Base-by-base conservation (phyloP, 2,888 invertebrate species). In the Chouioia cunea region DNA sequence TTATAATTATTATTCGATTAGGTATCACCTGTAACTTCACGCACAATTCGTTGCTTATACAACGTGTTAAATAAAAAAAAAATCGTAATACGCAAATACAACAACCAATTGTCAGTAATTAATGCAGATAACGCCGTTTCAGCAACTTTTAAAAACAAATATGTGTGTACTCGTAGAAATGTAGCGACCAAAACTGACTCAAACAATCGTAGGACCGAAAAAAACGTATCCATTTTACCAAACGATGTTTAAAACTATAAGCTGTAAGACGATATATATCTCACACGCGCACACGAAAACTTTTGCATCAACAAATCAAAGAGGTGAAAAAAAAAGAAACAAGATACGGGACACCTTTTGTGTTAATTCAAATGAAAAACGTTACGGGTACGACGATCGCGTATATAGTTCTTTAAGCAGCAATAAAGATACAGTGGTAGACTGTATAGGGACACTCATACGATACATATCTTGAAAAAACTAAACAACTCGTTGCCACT, bases 61-160 rank as follows among this genome's bases (percentile, higher is more conserved):
- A 71, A 72, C 27, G 75, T 77, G 71, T 73, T 69, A 6, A 74
- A 72, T 75, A 73, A 76, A 75, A 76, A 77, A n/a, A 77, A 74
- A 76, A 73, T 76, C 75, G 71, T 79, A 80, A 76, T 79, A 78
- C 74, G 76, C 76, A 76, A 76, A 75, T 74, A 72, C 74, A 74
- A 69, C 72, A 74, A 73, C 66, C 71, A 76, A 75, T 52, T 54
- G 66, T 65, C 66, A 76, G 76, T 74, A 78, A 76, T 75, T 76
- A 75, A 70, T 70, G 74, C 75, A 71, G 75, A 76, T 75, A 66
- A 63, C 58, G 54, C 54, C 16, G 73, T 76, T 76, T 77, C 77
- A 78, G 65, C 71, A 62, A 74, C 71, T 73, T 76, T 75, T 76
- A 36, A 36, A 36, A 36, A 76, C 58, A 75, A 76, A 74, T 75